Evolutionary conservation across 2,888 invertebrate genomes (phyloP).

Genomic region (Drosophila mulleri): DNA sequence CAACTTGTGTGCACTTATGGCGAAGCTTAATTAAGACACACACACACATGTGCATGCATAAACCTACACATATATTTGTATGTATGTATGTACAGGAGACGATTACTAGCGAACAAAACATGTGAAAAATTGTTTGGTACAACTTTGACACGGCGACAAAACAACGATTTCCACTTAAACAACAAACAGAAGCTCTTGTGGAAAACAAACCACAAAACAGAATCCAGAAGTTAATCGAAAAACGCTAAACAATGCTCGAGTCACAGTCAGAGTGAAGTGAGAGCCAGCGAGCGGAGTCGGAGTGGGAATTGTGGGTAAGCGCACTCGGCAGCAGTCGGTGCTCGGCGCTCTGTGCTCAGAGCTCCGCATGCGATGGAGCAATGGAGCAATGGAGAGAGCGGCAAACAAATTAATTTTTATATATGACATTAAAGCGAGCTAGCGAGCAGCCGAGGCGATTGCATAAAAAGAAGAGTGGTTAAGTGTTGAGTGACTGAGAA

Average conservation of each 20-base stretch:
- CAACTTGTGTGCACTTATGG: constrained; percentile 34
- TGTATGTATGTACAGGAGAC: constrained; percentile 8
- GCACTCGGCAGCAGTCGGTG: neutral
- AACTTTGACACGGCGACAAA: constrained; percentile 75
- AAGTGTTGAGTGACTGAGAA: constrained; percentile 78
- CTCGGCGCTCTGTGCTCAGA: too few species aligned
- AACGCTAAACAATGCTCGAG: constrained; percentile 70
- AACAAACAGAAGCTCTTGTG: constrained; percentile 65
- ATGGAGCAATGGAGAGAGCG: constrained; percentile 60
- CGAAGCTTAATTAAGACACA: constrained; percentile 64
- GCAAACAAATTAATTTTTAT: constrained; percentile 82
- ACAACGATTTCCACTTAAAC: constrained; percentile 82
- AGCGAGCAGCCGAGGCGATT: constrained; percentile 56
- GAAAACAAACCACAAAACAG: constrained; percentile 63
- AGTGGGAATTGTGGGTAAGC: neutral
- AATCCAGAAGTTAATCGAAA: constrained; percentile 81
- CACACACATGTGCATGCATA: neutral
- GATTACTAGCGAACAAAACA: constrained; percentile 51
- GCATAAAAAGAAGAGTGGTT: constrained; percentile 63
- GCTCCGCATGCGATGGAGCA: too few species aligned
- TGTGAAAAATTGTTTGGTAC: constrained; percentile 64
- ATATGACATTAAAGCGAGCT: constrained; percentile 82
- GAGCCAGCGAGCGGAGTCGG: neutral
- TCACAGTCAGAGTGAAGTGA: constrained; percentile 3
- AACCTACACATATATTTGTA: neutral